phyloP scores from a whole-genome alignment of 2,113 vertebrate species.

The Ranitomeya imitator region DNA sequence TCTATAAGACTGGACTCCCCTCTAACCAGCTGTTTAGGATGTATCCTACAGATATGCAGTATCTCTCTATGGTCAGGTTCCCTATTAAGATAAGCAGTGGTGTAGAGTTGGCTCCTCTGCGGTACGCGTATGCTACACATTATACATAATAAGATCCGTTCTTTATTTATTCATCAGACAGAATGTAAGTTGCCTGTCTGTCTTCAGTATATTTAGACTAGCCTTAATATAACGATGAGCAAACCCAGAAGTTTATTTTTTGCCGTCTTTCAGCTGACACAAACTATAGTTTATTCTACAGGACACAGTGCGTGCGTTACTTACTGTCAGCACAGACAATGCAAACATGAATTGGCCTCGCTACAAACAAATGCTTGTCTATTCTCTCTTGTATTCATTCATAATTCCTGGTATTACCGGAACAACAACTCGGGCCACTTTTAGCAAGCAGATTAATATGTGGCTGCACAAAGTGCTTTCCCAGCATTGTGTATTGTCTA shows the following conservation, averaged over 20 bases:
- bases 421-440: constrained; percentile 48
- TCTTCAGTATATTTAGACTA: neutral
- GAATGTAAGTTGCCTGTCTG: neutral
- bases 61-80: neutral
- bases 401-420: constrained; percentile 53
- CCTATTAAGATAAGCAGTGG: neutral
- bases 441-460: constrained; percentile 49
- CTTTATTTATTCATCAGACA: neutral
- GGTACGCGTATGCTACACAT: neutral
- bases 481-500: constrained; percentile 52
- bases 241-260: constrained; percentile 3
- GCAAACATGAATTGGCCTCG: constrained; percentile 35
- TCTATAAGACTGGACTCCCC: too few species aligned
- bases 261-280: neutral
- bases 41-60: too few species aligned
- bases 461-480: constrained; percentile 33
- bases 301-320: neutral
- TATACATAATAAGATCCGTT: neutral
- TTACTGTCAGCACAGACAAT: constrained; percentile 41
- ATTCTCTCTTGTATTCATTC: constrained; percentile 51
- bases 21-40: too few species aligned
- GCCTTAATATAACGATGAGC: neutral
- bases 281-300: neutral
- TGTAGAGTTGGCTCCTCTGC: too few species aligned
- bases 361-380: constrained; percentile 49